Evolutionary conservation across 2,797 vertebrate genomes (phyloP).

Genomic region (Fundulus diaphanus): DNA sequence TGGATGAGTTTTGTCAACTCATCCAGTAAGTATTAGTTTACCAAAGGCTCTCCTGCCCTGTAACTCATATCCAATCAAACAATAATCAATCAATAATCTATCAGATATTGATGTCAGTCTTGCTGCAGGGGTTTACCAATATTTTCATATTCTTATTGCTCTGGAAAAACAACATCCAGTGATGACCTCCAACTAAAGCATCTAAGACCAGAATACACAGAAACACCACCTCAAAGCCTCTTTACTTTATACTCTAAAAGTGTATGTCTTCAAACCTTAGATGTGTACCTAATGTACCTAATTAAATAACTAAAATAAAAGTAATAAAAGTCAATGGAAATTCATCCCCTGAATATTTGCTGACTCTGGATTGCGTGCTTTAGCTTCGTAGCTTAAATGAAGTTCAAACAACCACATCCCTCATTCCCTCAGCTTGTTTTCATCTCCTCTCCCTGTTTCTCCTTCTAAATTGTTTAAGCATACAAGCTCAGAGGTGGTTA

Average conservation of each 20-base stretch:
- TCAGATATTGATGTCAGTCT: background rate
- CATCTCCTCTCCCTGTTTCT: background rate
- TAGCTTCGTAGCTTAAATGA: conserved; percentile 37
- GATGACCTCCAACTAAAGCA: conserved; percentile 1
- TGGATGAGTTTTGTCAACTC: background rate
- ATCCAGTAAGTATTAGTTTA: background rate
- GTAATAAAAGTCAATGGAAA: conserved; percentile 42
- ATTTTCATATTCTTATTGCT: background rate
- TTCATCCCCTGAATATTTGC: conserved; percentile 44
- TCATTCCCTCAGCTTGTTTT: background rate
- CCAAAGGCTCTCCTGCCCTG: background rate
- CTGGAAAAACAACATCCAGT: background rate
- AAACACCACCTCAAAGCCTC: background rate
- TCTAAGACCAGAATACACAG: background rate
- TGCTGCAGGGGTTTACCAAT: background rate
- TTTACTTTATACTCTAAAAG: background rate
- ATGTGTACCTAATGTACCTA: conserved; percentile 26
- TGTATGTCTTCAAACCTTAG: conserved; percentile 12
- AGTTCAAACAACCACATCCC: conserved; percentile 52
- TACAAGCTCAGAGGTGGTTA: background rate
- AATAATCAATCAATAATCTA: background rate
- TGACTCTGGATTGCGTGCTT: conserved; percentile 53
- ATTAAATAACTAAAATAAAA: conserved; percentile 35
- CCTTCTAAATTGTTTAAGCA: conserved; percentile 7
- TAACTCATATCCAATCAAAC: background rate